These are phyloP conservation scores for Pyrgus malvae DNA, from an alignment of 2,888 invertebrate species.

Conservation along the genomic window DNA sequence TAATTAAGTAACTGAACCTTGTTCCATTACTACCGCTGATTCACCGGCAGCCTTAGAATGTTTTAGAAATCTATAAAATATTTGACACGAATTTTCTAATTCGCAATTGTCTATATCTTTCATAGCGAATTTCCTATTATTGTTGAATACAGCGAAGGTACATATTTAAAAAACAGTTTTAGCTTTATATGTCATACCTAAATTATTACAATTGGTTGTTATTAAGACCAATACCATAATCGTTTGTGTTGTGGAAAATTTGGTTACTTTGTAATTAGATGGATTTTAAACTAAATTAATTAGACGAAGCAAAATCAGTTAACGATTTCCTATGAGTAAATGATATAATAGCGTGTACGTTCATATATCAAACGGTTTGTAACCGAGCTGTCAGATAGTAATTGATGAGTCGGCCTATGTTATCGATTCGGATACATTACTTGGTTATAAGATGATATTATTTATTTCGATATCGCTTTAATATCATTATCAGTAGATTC, in stretches of 20 bases:
- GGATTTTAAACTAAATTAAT: too few species aligned
- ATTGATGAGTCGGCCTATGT: slow-evolving; percentile 13
- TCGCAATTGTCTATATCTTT: background rate
- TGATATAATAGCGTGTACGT: slow-evolving; percentile 16
- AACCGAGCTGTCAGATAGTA: slow-evolving; percentile 6
- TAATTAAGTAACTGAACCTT: slow-evolving; percentile 38
- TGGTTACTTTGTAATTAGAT: too few species aligned
- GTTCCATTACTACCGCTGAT: slow-evolving; percentile 31
- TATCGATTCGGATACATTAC: slow-evolving; percentile 6
- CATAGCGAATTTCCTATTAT: slow-evolving; percentile 3
- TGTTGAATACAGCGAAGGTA: too few species aligned
- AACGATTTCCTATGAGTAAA: slow-evolving; percentile 17
- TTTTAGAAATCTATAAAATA: slow-evolving; percentile 18
- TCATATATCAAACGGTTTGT: slow-evolving; percentile 22
- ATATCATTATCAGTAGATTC: background rate
- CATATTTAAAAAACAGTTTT: too few species aligned
- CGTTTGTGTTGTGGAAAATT: too few species aligned
- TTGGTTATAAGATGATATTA: background rate
- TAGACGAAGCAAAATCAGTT: too few species aligned
- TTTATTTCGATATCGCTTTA: slow-evolving; percentile 3
- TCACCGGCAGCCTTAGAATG: slow-evolving; percentile 4
- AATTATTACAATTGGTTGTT: too few species aligned
- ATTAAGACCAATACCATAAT: too few species aligned
- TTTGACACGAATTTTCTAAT: background rate
- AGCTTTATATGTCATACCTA: too few species aligned